phyloP scores from a whole-genome alignment of 2,113 vertebrate genomes.

The Erythrolamprus reginae region DNA sequence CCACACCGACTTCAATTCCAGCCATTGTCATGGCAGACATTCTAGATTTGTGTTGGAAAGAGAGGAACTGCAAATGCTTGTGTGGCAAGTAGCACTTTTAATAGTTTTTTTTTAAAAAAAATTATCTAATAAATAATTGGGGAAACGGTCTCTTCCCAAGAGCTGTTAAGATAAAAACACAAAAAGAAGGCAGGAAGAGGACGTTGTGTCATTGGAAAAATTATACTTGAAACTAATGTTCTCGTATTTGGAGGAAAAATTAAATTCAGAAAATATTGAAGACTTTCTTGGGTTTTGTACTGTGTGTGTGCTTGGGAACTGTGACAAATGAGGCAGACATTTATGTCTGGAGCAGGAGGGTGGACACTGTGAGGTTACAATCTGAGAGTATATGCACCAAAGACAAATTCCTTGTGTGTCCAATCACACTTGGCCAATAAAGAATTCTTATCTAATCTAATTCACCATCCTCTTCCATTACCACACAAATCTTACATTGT shows the following conservation, averaged over 20 bases:
- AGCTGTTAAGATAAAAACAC: rapidly evolving
- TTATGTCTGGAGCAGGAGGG: background rate
- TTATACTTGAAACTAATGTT: background rate
- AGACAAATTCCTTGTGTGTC: too few relatives aligned
- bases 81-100: background rate
- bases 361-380: background rate
- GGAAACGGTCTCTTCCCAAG: background rate
- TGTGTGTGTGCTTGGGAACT: background rate
- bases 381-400: too few relatives aligned
- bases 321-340: background rate
- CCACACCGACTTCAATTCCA: rapidly evolving
- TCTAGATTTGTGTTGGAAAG: background rate
- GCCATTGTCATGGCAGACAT: background rate
- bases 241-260: slow-evolving; percentile 9
- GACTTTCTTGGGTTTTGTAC: background rate
- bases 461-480: background rate
- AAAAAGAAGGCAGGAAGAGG: background rate
- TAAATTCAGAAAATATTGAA: background rate
- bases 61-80: background rate
- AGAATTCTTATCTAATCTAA: too few relatives aligned
- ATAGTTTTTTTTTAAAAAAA: background rate
- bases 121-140: background rate
- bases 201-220: background rate
- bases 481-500: background rate
- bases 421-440: too few relatives aligned